These are phyloP conservation scores for Uloborus plumipes DNA, from an alignment of 2,888 invertebrate genomes.

Conservation along the genomic window DNA sequence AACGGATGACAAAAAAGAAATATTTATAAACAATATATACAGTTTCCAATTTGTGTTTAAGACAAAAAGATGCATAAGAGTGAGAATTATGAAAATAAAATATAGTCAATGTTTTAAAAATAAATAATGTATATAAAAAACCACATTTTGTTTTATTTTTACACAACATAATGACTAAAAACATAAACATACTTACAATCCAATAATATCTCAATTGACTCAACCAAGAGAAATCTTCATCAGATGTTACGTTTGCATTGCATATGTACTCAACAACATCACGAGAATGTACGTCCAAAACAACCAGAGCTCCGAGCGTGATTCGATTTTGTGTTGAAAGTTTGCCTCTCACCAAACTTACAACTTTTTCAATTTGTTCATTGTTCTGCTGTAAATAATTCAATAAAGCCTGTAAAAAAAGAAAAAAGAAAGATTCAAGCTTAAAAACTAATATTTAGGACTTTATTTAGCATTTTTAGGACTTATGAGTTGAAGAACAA, in stretches of 20 bases:
- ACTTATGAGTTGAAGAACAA: not conserved
- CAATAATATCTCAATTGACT: conserved; percentile 73
- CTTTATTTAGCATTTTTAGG: too few relatives aligned
- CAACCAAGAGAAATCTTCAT: conserved; percentile 73
- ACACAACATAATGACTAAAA: too few relatives aligned
- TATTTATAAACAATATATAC: too few relatives aligned
- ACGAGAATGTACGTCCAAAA: conserved; percentile 80
- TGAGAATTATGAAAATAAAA: too few relatives aligned
- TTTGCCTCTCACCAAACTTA: conserved; percentile 80
- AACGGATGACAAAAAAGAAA: too few relatives aligned
- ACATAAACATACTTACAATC: conserved; percentile 69
- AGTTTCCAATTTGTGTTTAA: too few relatives aligned
- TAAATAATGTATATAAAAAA: too few relatives aligned
- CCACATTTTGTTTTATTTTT: too few relatives aligned
- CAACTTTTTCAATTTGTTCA: conserved; percentile 84
- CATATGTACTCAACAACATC: conserved; percentile 71
- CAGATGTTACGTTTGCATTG: conserved; percentile 69
- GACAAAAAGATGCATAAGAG: too few relatives aligned
- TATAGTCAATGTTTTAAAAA: too few relatives aligned
- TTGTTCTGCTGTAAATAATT: conserved; percentile 81
- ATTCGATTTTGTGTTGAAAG: conserved; percentile 72
- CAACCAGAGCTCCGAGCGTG: conserved; percentile 80
- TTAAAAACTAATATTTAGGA: not conserved
- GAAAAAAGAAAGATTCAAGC: not conserved
- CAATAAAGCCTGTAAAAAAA: conserved; percentile 72